phyloP scores from a whole-genome alignment of 2,888 invertebrate genomes.

The Lobophora halterata region DNA sequence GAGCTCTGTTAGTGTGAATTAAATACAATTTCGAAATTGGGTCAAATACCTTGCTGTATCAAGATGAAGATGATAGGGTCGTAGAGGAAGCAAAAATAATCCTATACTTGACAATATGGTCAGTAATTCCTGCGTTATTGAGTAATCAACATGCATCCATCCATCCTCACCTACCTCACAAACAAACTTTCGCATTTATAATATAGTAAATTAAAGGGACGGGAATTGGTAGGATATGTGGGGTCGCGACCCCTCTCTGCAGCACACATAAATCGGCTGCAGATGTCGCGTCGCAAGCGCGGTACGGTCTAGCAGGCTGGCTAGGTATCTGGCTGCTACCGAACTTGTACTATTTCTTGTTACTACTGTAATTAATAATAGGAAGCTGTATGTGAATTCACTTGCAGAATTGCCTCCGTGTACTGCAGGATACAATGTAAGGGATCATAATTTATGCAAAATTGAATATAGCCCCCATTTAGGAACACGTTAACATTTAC shows the following conservation, averaged over 20 bases:
- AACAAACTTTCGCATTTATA: too few relatives aligned
- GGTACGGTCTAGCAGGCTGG: constrained; percentile 37
- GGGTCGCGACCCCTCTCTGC: constrained; percentile 63
- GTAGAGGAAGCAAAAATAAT: too few relatives aligned
- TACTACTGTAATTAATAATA: constrained; percentile 53
- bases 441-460: constrained; percentile 16
- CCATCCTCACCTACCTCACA: too few relatives aligned
- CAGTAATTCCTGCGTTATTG: too few relatives aligned
- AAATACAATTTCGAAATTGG: constrained; percentile 30
- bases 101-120: too few relatives aligned
- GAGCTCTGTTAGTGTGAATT: constrained; percentile 35
- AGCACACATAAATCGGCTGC: constrained; percentile 67
- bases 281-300: constrained; percentile 62
- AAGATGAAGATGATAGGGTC: too few relatives aligned
- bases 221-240: constrained; percentile 41
- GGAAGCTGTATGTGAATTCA: constrained; percentile 34
- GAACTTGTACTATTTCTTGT: constrained; percentile 42
- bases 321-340: constrained; percentile 43
- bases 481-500: constrained; percentile 14
- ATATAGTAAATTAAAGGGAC: too few relatives aligned
- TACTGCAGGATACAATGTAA: constrained; percentile 24
- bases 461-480: constrained; percentile 8
- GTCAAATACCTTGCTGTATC: too few relatives aligned
- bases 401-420: constrained; percentile 27
- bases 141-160: too few relatives aligned